These are phyloP conservation scores for Eufriesea mexicana DNA, from an alignment of 1,140 invertebrate species.

Conservation along the genomic window DNA sequence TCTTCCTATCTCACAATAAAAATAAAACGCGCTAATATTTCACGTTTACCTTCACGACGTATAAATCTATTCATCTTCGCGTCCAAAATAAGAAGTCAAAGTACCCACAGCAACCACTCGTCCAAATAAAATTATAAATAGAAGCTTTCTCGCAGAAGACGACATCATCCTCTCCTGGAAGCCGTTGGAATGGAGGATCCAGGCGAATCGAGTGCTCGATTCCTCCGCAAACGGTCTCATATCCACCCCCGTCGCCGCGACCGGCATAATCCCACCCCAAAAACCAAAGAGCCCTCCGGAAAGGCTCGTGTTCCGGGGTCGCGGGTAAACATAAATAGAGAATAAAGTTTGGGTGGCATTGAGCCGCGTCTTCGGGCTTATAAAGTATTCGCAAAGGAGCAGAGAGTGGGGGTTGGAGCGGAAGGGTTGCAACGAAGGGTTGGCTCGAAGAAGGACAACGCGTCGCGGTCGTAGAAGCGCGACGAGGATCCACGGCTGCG, in stretches of 20 bases:
- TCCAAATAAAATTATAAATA: background rate
- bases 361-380: slow-evolving; percentile 69
- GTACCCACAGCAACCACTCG: too few relatives aligned
- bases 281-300: slow-evolving; percentile 30
- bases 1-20: too few relatives aligned
- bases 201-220: slow-evolving; percentile 43
- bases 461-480: slow-evolving; percentile 46
- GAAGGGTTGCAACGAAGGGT: slow-evolving; percentile 56
- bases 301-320: slow-evolving; percentile 34
- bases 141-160: background rate
- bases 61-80: too few relatives aligned
- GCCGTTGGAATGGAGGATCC: background rate
- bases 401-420: slow-evolving; percentile 37
- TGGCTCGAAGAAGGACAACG: slow-evolving; percentile 67
- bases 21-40: too few relatives aligned
- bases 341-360: slow-evolving; percentile 73
- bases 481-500: slow-evolving; percentile 58
- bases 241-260: background rate
- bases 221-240: slow-evolving; percentile 31
- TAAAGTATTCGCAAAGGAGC: slow-evolving; percentile 80
- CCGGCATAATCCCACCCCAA: slow-evolving; percentile 27
- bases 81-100: background rate
- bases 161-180: background rate
- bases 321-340: slow-evolving; percentile 77
- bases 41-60: too few relatives aligned